Conservation (phyloP, 1,140 invertebrate genomes). For the Helicoverpa armigera region DNA sequence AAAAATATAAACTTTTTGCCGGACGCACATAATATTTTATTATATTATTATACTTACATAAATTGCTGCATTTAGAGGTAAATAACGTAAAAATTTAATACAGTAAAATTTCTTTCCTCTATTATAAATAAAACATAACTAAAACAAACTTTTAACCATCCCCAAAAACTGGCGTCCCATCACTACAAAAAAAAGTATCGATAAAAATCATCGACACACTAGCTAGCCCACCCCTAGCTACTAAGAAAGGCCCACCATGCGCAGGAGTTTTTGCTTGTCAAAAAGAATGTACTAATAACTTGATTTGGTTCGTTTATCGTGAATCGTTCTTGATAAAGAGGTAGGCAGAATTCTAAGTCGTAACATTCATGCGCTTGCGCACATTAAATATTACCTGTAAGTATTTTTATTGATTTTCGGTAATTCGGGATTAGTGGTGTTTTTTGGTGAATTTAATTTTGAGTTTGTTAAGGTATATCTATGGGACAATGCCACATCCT, state of each 20-base stretch:
- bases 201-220: conserved; percentile 52
- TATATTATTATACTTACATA: too few species aligned
- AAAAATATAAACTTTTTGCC: too few species aligned
- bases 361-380: neutral
- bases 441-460: too few species aligned
- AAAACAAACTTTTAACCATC: too few species aligned
- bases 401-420: conserved; percentile 27
- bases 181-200: conserved; percentile 5
- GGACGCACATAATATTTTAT: too few species aligned
- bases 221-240: conserved; percentile 65
- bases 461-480: too few species aligned
- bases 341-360: conserved; percentile 3
- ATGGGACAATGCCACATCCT: too few species aligned
- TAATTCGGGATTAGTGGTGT: neutral
- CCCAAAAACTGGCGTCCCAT: too few species aligned
- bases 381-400: conserved; percentile 1
- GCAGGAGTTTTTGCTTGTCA: conserved; percentile 62
- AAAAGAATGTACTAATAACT: conserved; percentile 72
- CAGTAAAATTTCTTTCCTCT: too few species aligned
- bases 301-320: conserved; percentile 67
- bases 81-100: too few species aligned
- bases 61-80: too few species aligned
- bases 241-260: conserved; percentile 67
- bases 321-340: conserved; percentile 31
- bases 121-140: too few species aligned